phyloP scores from a whole-genome alignment of 2,113 vertebrate species.

The Petrocephalus microphthalmus region DNA sequence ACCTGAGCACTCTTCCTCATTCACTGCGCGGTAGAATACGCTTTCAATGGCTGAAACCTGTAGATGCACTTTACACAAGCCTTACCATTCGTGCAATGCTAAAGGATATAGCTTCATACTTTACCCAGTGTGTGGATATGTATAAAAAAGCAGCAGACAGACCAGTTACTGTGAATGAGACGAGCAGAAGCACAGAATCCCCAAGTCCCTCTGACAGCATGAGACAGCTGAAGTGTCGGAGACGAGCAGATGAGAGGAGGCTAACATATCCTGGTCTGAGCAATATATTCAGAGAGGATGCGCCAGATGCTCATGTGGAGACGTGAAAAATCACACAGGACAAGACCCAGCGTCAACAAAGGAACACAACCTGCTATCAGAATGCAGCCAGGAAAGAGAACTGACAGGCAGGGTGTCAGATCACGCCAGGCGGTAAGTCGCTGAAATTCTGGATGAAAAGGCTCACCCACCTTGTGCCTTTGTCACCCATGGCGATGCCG shows the following conservation, averaged over 20 bases:
- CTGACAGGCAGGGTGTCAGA: not conserved
- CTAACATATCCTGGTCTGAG: not conserved
- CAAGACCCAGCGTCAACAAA: not conserved
- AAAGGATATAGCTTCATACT: not conserved
- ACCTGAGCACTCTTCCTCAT: not conserved
- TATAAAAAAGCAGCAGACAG: not conserved
- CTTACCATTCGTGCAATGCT: not conserved
- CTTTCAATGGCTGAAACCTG: not conserved
- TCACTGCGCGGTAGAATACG: not conserved
- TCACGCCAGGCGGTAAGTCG: not conserved
- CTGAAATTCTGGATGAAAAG: not conserved
- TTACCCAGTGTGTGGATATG: not conserved
- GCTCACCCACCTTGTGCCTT: constrained; percentile 46
- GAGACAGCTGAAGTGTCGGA: not conserved
- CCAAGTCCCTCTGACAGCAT: not conserved
- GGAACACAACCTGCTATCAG: not conserved
- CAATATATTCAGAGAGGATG: not conserved
- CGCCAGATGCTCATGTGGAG: not conserved
- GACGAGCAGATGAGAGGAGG: not conserved
- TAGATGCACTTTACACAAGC: not conserved
- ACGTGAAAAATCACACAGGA: not conserved
- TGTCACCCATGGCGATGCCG: constrained; percentile 42
- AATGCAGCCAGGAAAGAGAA: too few species aligned
- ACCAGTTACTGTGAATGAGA: not conserved
- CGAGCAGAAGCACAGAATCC: not conserved